Percentiles rank a stretch among this genome's conserved stretches.
These are phyloP conservation scores for Bombus confusus DNA, from an alignment of 1,140 invertebrate genomes.

Conservation along the genomic window DNA sequence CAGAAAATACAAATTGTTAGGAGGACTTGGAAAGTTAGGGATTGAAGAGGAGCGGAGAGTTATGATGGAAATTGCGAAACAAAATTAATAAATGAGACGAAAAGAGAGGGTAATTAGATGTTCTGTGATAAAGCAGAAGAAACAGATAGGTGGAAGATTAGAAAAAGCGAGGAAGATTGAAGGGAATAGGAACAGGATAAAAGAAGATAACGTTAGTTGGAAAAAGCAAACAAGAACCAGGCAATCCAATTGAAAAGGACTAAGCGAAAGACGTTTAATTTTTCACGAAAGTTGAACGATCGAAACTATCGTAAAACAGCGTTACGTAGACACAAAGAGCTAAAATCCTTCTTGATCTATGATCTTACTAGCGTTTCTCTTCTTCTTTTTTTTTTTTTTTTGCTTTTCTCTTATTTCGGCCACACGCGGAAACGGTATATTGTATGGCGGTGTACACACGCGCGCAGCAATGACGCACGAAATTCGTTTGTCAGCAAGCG, in stretches of 20 bases:
- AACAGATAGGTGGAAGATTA: too few species aligned
- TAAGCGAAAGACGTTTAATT: not conserved
- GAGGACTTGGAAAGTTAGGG: too few species aligned
- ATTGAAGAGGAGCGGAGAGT: too few species aligned
- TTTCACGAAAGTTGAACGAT: not conserved
- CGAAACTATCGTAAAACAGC: not conserved
- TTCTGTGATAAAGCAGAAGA: not conserved
- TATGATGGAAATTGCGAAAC: too few species aligned
- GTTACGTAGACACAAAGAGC: not conserved
- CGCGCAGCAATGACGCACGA: conserved; percentile 31
- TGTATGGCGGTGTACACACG: not conserved
- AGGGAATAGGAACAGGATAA: too few species aligned
- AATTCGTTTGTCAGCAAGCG: conserved; percentile 2
- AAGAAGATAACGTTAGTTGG: not conserved
- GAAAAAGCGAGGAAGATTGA: not conserved
- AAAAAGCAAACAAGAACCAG: not conserved
- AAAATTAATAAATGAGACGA: not conserved
- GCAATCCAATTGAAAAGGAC: not conserved
- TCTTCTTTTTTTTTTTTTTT: too few species aligned
- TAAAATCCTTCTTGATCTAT: not conserved
- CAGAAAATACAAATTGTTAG: too few species aligned
- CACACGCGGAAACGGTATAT: not conserved
- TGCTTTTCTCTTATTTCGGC: conserved; percentile 9
- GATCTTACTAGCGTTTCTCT: conserved; percentile 27
- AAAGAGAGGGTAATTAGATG: not conserved